Evolutionary conservation across 2,797 vertebrate species (phyloP), one percentile per base, ranked within the genome.

Genomic region (Psittacula echo): DNA sequence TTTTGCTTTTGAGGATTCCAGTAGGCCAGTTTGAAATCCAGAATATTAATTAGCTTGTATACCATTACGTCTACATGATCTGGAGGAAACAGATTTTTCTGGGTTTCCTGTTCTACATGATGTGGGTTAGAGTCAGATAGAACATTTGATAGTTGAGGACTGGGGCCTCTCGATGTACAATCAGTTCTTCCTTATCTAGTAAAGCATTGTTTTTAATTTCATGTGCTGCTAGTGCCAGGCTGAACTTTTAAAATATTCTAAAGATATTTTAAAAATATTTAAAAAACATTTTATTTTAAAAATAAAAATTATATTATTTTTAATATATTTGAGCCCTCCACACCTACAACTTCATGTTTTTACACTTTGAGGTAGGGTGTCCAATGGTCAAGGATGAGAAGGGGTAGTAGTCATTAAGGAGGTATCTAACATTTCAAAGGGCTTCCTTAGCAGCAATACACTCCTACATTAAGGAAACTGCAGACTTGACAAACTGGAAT

Each of bases 21-120:
- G 58, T 11, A 32, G 56, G 60, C 17, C 77, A 85, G 71, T 64
- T 21, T 93, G 80, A 94, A 94, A 91, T 88, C 66, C 64, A 95
- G 90, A 97, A 87, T 90, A 94, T 93, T 95, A 92, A 95, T 95
- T 81, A 93, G 74, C 32, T 86, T 70, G 54, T 70, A 90, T 66
- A 84, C 30, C 13, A 64, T 94, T 88, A 95, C 8, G 0, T 93
- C 92, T 88, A 50, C 32, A 7, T 11, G 67, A 95, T 94, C 96
- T 87, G 54, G 17, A 97, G 95, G 95, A 97, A 97, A 96, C 93
- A 97, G 89, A 88, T 95, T 95, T 96, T 94, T 95, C 94, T 82
- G 77, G 20, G 77, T 94, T 95, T 97, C 94, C 96, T 95, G 80
- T 79, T 91, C 26, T 73, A 85, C 93, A 79, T 51, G 24, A 51